Percentiles rank a stretch among this genome's conserved stretches.
Conservation (phyloP, 2,888 invertebrate genomes). For the Volucella zonaria region DNA sequence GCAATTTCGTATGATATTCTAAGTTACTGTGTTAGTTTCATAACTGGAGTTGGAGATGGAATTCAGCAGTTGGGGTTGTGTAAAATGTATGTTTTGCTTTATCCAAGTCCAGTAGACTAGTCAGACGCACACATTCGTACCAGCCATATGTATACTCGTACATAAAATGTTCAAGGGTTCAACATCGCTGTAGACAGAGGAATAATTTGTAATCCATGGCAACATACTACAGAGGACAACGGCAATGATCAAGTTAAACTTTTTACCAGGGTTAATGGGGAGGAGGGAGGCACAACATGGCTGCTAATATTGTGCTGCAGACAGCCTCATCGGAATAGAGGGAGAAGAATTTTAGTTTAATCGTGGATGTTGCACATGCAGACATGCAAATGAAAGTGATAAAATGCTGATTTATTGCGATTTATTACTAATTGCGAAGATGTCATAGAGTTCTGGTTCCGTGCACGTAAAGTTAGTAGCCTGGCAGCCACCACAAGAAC, state of each 20-base stretch:
- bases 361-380: constrained; percentile 58
- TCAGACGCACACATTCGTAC: constrained; percentile 16
- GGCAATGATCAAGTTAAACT: constrained; percentile 66
- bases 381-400: constrained; percentile 70
- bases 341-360: constrained; percentile 49
- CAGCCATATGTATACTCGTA: not conserved
- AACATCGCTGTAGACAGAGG: constrained; percentile 39
- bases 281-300: not conserved
- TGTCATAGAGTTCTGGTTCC: constrained; percentile 20
- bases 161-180: constrained; percentile 50
- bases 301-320: not conserved
- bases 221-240: constrained; percentile 58
- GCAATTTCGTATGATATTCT: constrained; percentile 68
- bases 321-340: constrained; percentile 35
- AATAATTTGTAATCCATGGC: constrained; percentile 69
- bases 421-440: constrained; percentile 60
- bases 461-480: not conserved
- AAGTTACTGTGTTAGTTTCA: constrained; percentile 61
- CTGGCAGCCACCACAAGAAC: not conserved
- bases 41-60: too few relatives aligned
- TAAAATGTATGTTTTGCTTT: constrained; percentile 44
- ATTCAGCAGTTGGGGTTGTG: constrained; percentile 30
- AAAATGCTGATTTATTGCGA: constrained; percentile 68
- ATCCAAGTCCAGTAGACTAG: constrained; percentile 57
- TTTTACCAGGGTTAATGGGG: constrained; percentile 37